Conservation (phyloP, 2,113 vertebrate species). For the Equus quagga region DNA sequence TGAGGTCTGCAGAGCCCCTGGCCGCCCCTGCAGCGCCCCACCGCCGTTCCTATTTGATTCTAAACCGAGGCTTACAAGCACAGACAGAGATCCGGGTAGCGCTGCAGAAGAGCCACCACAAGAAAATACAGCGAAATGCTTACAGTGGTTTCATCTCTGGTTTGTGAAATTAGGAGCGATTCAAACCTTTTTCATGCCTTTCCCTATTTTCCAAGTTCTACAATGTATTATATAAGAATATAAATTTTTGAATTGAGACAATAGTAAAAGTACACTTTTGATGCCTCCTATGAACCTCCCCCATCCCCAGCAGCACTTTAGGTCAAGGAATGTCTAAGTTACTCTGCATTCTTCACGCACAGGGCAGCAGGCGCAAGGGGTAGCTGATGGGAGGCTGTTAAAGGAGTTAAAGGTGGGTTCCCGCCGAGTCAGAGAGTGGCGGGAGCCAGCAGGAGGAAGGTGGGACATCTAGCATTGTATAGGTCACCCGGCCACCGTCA, state of each 20-base stretch:
- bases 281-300: too few relatives aligned
- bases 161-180: not conserved
- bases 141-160: not conserved
- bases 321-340: not conserved
- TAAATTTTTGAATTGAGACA: not conserved
- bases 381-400: not conserved
- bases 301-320: not conserved
- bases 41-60: not conserved
- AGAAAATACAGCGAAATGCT: not conserved
- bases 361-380: not conserved
- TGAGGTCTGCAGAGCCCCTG: not conserved
- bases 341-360: not conserved
- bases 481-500: not conserved
- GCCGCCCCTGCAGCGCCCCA: not conserved
- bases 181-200: not conserved
- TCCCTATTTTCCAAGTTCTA: not conserved
- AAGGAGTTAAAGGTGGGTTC: not conserved
- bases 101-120: accelerated
- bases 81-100: not conserved
- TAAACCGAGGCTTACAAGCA: accelerated
- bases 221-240: not conserved
- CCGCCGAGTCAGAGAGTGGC: not conserved
- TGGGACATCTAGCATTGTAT: accelerated
- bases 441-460: not conserved
- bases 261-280: not conserved